Evolutionary conservation across 2,113 vertebrate species (phyloP).

Genomic region (Dipodomys merriami): DNA sequence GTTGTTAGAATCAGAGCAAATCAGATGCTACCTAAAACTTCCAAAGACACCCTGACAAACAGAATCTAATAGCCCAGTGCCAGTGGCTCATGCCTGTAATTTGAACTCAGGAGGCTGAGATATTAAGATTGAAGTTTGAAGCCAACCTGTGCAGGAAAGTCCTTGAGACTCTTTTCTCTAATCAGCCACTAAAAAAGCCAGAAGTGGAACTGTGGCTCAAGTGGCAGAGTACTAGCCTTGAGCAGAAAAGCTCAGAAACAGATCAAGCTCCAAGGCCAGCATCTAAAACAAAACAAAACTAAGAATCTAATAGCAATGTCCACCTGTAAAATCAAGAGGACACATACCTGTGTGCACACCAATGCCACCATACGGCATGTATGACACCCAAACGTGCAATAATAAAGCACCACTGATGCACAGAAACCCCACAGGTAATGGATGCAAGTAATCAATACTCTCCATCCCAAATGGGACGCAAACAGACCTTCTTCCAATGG

Average conservation of each 20-base stretch:
- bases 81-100: no score
- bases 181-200: no score
- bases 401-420: background rate
- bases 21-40: background rate
- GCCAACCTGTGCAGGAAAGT: no score
- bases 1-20: background rate
- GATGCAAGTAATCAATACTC: fast-evolving
- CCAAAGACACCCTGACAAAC: background rate
- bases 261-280: no score
- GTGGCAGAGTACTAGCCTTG: no score
- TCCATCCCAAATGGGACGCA: background rate
- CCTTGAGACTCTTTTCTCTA: no score
- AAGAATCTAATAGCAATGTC: background rate
- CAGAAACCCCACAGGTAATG: background rate
- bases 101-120: no score
- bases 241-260: no score
- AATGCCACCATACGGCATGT: background rate
- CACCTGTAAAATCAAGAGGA: background rate
- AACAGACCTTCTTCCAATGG: background rate
- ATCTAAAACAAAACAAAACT: no score
- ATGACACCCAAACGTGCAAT: no score
- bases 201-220: no score
- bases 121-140: no score
- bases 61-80: background rate
- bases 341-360: background rate